phyloP scores from a whole-genome alignment of 2,113 vertebrate species.

The Lepisosteus osseus region DNA sequence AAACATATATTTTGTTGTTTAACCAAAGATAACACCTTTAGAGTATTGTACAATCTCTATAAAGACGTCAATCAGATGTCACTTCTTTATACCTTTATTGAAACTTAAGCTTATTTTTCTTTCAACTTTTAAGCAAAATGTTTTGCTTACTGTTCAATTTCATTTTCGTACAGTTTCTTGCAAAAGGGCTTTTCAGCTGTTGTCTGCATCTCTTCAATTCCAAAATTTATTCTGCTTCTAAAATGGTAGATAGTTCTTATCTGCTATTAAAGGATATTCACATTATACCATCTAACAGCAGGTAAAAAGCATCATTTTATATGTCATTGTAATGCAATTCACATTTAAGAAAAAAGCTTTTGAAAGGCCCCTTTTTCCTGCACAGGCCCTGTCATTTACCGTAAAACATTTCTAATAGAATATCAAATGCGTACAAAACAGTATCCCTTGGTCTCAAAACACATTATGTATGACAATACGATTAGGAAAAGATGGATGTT shows the following conservation, averaged over 20 bases:
- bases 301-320: constrained; percentile 17
- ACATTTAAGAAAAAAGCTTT: background rate
- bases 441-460: constrained; percentile 38
- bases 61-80: too few species aligned
- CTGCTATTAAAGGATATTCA: background rate
- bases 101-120: background rate
- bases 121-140: background rate
- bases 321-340: constrained; percentile 12
- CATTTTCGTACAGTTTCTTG: background rate
- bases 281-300: background rate
- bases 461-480: constrained; percentile 41
- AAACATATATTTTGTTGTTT: too few species aligned
- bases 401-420: constrained; percentile 43
- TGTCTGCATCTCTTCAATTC: constrained; percentile 1
- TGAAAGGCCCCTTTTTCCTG: constrained; percentile 2
- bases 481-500: constrained; percentile 31
- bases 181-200: background rate
- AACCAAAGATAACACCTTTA: too few species aligned
- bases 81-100: too few species aligned
- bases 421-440: constrained; percentile 34
- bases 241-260: background rate
- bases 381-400: constrained; percentile 32
- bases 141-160: background rate
- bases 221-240: background rate
- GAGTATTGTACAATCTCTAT: too few species aligned